Evolutionary conservation across 2,888 invertebrate species (phyloP), one percentile per base, ranked within the genome.

Genomic region (Cerastis leucographa): DNA sequence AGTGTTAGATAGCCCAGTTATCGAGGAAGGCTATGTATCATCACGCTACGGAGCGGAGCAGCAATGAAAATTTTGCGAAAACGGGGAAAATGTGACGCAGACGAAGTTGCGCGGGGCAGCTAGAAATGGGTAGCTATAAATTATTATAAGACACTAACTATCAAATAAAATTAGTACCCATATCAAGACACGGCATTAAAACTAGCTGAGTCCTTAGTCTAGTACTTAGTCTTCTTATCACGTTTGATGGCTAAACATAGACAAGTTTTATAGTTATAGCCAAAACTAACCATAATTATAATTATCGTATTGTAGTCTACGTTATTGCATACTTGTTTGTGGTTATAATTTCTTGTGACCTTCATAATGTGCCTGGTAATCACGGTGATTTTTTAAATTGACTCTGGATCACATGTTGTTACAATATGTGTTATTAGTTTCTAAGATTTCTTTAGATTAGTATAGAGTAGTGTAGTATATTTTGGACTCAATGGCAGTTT

Each of bases 211-310:
- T 22, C 44, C 35, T 17, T 17, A 62, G n/a, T 64, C 56, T n/a
- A 62, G 44, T 40, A 14, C 25, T 83, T 73, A 54, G 54, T 56
- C n/a, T 64, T 12, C 83, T 2, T 19, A 0, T 11, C 83, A 73
- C 78, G 86, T 76, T 64, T 44, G 42, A 73, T 61, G 35, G 12
- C 77, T 72, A 73, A 59, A 76, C 46, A 25, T 40, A 62, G 67
- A n/a, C 12, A 46, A 49, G 22, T 56, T 83, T 76, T 82, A 85
- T 83, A 59, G 42, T 71, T 76, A 73, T 68, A 61, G 64, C 64
- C 54, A 54, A 73, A 85, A 71, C 51, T n/a, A 12, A 17, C 61
- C 72, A 76, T 83, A 70, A 67, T 59, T 22, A 75, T 82, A 40
- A 61, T 64, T 46, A 81, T 62, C 25, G 71, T 71, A 66, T 85